Base-by-base conservation (phyloP, 2,113 vertebrate species). In the Marmota monax region DNA sequence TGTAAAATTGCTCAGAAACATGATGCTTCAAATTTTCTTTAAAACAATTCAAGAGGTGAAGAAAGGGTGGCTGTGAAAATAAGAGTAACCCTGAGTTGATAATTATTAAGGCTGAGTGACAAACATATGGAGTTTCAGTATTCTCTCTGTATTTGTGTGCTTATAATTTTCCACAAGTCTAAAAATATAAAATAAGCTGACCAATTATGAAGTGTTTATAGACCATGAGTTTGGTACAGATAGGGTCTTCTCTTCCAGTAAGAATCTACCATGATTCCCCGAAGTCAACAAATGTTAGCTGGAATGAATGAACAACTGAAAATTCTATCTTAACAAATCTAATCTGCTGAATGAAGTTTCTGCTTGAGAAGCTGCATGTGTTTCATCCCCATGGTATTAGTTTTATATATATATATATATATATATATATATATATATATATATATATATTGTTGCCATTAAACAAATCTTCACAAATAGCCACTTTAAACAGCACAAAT, bases 301-400 rank as follows among this genome's bases (percentile, higher is more conserved):
- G 61, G 7, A 82, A 94, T 82, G 45, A 92, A 56, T 37, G 29
- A 88, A 27, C 13, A n/a, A 42, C 12, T 29, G 25, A 70, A 70
- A 92, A 78, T 63, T 61, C 39, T 72, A 17, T 42, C 14, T 72
- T 83, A 56, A 76, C 25, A 48, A 78, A 67, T 32, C 22, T 70
- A 70, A 91, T 63, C 51, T 83, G 58, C 70, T 87, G 39, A 92
- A 83, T 87, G 39, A 92, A 83, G 39, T 39, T 69, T 34, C 32
- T 84, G 13, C 29, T 90, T 77, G 42, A 94, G 58, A 85, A 84
- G 37, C 16, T 72, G 25, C 5, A 32, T n/a, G 25, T 20, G 18
- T 45, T 84, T 76, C 76, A 87, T 69, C 22, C 25, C 51, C 53
- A 39, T 22, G 61, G 25, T 48, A 77, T 48, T 76, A 34, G 7